Conservation (phyloP, 2,797 vertebrate genomes). For the Sebastes matsubarae region DNA sequence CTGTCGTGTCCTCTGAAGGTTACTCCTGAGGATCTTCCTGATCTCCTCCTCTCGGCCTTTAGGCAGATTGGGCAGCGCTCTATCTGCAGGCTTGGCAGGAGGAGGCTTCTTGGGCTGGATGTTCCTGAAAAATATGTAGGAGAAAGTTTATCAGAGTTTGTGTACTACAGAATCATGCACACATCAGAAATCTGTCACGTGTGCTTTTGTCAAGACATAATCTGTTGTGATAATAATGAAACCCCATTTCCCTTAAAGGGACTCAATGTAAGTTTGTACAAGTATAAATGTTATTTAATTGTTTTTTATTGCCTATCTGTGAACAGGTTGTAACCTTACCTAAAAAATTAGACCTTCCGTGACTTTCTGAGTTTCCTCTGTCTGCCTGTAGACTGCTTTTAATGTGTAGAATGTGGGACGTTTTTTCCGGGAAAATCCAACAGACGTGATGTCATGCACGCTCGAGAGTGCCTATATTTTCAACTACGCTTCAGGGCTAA, state of each 20-base stretch:
- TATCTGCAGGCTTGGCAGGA: slow-evolving; percentile 63
- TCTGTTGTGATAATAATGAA: not conserved
- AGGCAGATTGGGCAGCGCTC: slow-evolving; percentile 87
- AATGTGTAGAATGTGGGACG: no score
- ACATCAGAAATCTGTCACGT: not conserved
- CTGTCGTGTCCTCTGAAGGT: slow-evolving; percentile 94
- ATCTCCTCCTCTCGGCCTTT: slow-evolving; percentile 97
- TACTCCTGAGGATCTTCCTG: slow-evolving; percentile 92
- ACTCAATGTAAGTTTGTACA: no score
- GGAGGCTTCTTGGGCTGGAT: slow-evolving; percentile 90
- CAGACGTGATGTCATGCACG: no score
- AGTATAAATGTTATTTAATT: no score
- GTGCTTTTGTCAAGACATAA: not conserved
- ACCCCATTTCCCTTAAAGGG: not conserved
- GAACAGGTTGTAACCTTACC: no score
- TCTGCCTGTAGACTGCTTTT: no score
- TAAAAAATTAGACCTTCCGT: no score
- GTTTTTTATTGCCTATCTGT: no score
- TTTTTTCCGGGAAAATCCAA: no score
- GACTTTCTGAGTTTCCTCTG: no score
- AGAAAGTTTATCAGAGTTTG: not conserved
- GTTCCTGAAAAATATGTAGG: slow-evolving; percentile 80
- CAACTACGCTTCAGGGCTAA: no score
- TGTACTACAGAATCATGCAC: not conserved
- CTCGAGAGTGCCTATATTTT: no score